Evolutionary conservation across 2,888 invertebrate species (phyloP).

Genomic region (Meiosimyza platycephala): DNA sequence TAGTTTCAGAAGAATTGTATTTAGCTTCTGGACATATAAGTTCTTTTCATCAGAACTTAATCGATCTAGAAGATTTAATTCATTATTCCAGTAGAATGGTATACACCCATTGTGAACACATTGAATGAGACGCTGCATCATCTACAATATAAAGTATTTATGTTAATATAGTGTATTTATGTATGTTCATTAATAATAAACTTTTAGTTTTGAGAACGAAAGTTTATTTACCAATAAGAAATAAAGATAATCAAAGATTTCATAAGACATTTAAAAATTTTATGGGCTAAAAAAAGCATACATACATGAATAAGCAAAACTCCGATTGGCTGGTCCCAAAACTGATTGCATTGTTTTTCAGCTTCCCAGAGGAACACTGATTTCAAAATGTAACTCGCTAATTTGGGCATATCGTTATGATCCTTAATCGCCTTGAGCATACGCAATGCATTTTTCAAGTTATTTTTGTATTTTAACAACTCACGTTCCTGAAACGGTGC

Average conservation of each 20-base stretch:
- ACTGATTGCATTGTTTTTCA: conserved; percentile 18
- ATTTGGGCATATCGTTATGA: conserved; percentile 41
- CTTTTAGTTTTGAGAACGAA: no score
- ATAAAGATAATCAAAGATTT: no score
- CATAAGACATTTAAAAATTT: no score
- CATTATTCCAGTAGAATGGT: conserved; percentile 11
- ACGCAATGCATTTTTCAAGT: conserved; percentile 53
- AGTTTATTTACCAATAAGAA: no score
- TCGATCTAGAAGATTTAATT: conserved; percentile 18
- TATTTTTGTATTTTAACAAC: conserved; percentile 44
- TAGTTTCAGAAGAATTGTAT: conserved; percentile 1
- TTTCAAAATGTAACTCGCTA: conserved; percentile 55
- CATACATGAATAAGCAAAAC: no score
- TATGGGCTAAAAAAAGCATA: no score
- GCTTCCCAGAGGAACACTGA: conserved; percentile 49
- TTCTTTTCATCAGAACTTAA: background rate
- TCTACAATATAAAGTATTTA: conserved; percentile 3
- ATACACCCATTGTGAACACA: background rate
- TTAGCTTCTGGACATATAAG: background rate
- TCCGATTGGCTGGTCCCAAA: conserved; percentile 42
- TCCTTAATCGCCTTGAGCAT: conserved; percentile 53
- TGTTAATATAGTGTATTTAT: no score
- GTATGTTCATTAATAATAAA: background rate
- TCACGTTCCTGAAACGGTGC: conserved; percentile 50
- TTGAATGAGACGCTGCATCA: background rate